Conservation (phyloP, 2,113 vertebrate genomes). For the Speoplatyrhinus poulsoni region DNA sequence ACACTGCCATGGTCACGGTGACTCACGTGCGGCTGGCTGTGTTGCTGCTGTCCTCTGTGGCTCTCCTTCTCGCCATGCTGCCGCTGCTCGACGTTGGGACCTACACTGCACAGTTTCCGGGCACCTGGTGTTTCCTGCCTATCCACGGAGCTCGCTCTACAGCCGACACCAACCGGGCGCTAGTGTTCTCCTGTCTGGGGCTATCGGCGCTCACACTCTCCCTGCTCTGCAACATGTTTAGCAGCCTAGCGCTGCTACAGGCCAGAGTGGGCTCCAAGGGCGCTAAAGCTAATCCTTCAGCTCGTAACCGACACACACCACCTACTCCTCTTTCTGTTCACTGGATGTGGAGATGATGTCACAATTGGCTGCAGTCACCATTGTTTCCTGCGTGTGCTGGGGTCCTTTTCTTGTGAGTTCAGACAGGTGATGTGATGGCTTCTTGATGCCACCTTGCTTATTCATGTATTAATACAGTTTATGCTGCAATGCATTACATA, state of each 20-base stretch:
- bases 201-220: slow-evolving; percentile 75
- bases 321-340: slow-evolving; percentile 48
- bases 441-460: neutral
- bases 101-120: slow-evolving; percentile 75
- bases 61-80: slow-evolving; percentile 75
- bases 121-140: slow-evolving; percentile 85
- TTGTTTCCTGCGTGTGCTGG: slow-evolving; percentile 86
- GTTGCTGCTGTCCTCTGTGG: slow-evolving; percentile 57
- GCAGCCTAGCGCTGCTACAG: slow-evolving; percentile 74
- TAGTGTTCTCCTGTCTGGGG: slow-evolving; percentile 81
- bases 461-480: neutral
- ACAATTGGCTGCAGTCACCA: slow-evolving; percentile 81
- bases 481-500: neutral
- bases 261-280: slow-evolving; percentile 60
- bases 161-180: slow-evolving; percentile 66
- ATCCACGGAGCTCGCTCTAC: slow-evolving; percentile 48
- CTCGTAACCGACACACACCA: neutral
- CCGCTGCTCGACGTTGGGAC: slow-evolving; percentile 75
- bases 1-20: slow-evolving; percentile 69
- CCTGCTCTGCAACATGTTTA: slow-evolving; percentile 80
- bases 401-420: slow-evolving; percentile 82
- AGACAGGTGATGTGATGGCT: slow-evolving; percentile 7
- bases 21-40: slow-evolving; percentile 65
- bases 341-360: slow-evolving; percentile 85
- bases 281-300: slow-evolving; percentile 2